Percentiles rank a stretch among this genome's conserved stretches.
These are phyloP conservation scores for Stichopus chloronotus DNA, from an alignment of 35 echinoderm and acorn worm genomes.

Conservation along the genomic window DNA sequence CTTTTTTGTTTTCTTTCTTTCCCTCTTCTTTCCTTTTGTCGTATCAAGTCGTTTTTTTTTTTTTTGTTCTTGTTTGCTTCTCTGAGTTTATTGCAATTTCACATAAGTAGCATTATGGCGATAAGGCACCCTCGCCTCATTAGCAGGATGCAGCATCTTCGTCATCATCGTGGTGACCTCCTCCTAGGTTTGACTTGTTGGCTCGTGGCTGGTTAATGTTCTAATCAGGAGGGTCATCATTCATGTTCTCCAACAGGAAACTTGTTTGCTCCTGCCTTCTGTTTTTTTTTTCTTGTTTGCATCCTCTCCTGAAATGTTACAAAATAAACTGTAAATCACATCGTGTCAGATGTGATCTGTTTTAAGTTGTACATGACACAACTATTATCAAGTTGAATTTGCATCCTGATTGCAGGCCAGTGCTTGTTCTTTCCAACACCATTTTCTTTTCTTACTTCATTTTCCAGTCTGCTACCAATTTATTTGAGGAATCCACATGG, in stretches of 20 bases:
- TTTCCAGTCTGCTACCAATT: no score
- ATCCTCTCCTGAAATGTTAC: no score
- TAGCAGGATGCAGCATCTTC: background rate
- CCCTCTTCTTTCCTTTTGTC: no score
- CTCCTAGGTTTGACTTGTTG: no score
- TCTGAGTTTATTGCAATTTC: slow-evolving; percentile 11
- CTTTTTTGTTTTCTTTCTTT: background rate
- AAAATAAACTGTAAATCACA: no score
- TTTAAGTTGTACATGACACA: background rate
- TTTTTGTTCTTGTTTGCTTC: background rate
- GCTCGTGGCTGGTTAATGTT: background rate
- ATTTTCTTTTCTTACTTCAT: no score
- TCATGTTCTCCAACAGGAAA: background rate
- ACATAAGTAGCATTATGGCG: slow-evolving; percentile 18
- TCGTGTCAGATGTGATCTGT: background rate
- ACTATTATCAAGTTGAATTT: no score
- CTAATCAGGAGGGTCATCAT: slow-evolving; percentile 30
- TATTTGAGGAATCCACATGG: no score
- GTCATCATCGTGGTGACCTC: background rate
- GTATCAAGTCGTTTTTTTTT: background rate
- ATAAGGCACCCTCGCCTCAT: slow-evolving; percentile 18
- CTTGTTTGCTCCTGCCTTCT: background rate
- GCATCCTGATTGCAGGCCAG: no score
- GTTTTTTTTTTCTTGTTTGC: no score
- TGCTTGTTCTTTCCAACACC: no score